Percentiles rank a stretch among this genome's conserved stretches.
phyloP scores from a whole-genome alignment of 2,797 vertebrate species.

The Spondyliosoma cantharus region DNA sequence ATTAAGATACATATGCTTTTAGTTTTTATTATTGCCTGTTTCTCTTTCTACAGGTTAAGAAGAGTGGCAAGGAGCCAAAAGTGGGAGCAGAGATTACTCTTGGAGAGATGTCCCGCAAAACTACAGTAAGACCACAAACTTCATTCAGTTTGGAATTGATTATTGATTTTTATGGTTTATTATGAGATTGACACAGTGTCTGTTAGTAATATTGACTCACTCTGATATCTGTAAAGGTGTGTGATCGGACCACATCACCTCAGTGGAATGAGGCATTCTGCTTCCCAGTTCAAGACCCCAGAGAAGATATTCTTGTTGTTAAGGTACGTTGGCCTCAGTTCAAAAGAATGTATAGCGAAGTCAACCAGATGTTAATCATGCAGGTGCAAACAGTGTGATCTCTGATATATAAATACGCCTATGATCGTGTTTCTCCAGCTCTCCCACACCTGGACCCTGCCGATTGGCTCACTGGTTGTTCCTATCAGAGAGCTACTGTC shows the following conservation, averaged over 20 bases:
- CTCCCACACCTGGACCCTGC: constrained; percentile 83
- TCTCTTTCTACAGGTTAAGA: constrained; percentile 84
- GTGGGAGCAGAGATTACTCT: constrained; percentile 86
- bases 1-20: neutral
- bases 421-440: constrained; percentile 69
- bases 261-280: constrained; percentile 91
- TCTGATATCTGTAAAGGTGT: constrained; percentile 79
- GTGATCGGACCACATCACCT: constrained; percentile 85
- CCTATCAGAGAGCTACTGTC: constrained; percentile 88
- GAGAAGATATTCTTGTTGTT: constrained; percentile 85
- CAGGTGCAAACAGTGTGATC: neutral
- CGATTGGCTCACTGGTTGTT: constrained; percentile 86
- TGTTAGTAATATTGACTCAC: neutral
- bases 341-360: neutral
- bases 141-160: neutral
- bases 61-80: constrained; percentile 90
- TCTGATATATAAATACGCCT: neutral
- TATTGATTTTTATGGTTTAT: too few species aligned
- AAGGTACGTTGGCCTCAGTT: constrained; percentile 81
- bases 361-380: neutral
- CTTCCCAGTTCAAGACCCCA: constrained; percentile 88
- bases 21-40: neutral
- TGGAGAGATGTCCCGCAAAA: constrained; percentile 83
- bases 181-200: neutral
- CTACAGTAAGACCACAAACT: constrained; percentile 84